A percentile compares a stretch with the other conserved stretches of the same genome.
phyloP scores from a whole-genome alignment of 2,113 vertebrate species.

The Paramisgurnus dabryanus region DNA sequence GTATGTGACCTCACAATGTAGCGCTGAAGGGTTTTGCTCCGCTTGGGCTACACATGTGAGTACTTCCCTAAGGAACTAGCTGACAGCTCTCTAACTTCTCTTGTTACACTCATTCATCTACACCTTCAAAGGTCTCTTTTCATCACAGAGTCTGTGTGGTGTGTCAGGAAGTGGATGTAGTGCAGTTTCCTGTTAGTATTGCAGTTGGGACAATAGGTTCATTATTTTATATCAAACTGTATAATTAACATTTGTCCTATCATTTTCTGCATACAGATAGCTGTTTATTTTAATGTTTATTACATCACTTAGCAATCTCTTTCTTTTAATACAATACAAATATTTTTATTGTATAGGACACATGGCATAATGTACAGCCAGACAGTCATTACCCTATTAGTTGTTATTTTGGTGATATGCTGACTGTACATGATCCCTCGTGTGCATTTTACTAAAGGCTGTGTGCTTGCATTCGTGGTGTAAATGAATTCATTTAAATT shows the following conservation, averaged over 20 bases:
- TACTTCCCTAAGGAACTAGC: not conserved
- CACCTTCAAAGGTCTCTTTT: slow-evolving; percentile 31
- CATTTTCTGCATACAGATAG: not conserved
- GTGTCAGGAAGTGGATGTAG: slow-evolving; percentile 61
- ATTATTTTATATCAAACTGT: slow-evolving; percentile 57
- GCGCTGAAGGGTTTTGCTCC: not conserved
- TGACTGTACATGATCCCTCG: not conserved
- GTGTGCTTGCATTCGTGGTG: too few relatives aligned
- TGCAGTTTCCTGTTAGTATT: slow-evolving; percentile 62
- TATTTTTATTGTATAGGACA: too few relatives aligned
- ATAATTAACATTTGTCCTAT: slow-evolving; percentile 1
- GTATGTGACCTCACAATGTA: not conserved
- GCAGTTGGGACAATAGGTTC: slow-evolving; percentile 53
- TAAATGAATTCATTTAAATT: too few relatives aligned
- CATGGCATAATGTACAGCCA: not conserved
- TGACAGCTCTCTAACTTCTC: not conserved
- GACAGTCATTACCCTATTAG: not conserved
- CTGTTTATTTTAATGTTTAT: not conserved
- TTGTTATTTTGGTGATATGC: too few relatives aligned
- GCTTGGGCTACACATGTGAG: not conserved
- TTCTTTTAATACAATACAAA: too few relatives aligned
- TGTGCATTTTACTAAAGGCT: not conserved
- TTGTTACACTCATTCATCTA: slow-evolving; percentile 19
- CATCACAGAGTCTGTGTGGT: slow-evolving; percentile 35
- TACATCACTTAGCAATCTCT: not conserved